A percentile compares a stretch with the other conserved stretches of the same genome.
Evolutionary conservation across 2,888 invertebrate genomes (phyloP).

Genomic region (Perizoma affinitatum): DNA sequence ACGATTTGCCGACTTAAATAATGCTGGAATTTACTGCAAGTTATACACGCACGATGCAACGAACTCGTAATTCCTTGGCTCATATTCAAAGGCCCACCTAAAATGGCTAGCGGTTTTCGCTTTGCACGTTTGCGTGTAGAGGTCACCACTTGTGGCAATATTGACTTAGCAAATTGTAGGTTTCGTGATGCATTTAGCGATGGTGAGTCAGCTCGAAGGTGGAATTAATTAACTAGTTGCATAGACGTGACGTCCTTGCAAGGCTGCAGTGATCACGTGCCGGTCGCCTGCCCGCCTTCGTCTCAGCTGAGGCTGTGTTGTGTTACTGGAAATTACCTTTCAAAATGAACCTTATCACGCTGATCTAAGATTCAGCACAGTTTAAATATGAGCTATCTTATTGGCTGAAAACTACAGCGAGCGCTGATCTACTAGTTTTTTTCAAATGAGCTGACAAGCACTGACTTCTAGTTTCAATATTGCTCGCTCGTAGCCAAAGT

Average conservation of each 20-base stretch:
- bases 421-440: no score
- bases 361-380: not conserved
- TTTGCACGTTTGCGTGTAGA: constrained; percentile 37
- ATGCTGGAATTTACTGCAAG: constrained; percentile 29
- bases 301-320: constrained; percentile 13
- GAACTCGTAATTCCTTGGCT: constrained; percentile 39
- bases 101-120: constrained; percentile 30
- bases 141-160: constrained; percentile 33
- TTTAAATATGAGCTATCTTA: no score
- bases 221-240: constrained; percentile 77
- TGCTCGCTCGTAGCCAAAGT: no score
- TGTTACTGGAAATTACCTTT: constrained; percentile 5
- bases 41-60: constrained; percentile 35
- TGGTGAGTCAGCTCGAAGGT: constrained; percentile 74
- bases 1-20: constrained; percentile 12
- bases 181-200: constrained; percentile 37
- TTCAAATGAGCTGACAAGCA: no score
- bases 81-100: constrained; percentile 37
- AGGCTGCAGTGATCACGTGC: constrained; percentile 75
- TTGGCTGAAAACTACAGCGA: no score
- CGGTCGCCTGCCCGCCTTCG: constrained; percentile 45
- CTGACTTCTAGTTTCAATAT: no score
- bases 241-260: constrained; percentile 81
- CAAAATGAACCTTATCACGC: constrained; percentile 9
- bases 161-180: constrained; percentile 28